Conservation (phyloP, 2,888 invertebrate genomes). For the Trissolcus brochymenae region DNA sequence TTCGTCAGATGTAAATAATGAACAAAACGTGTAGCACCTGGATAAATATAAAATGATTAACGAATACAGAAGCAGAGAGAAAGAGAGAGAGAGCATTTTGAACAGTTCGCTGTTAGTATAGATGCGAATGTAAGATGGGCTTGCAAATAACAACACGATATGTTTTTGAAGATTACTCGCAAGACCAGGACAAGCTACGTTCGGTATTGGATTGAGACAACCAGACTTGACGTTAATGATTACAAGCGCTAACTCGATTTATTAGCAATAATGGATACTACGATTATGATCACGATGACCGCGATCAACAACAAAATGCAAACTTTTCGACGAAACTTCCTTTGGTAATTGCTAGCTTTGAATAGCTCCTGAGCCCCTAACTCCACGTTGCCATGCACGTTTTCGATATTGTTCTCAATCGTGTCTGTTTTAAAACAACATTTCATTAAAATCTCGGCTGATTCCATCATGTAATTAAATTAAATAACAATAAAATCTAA, state of each 20-base stretch:
- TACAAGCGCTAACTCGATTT: conserved; percentile 73
- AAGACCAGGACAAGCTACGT: conserved; percentile 30
- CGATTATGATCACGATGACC: conserved; percentile 82
- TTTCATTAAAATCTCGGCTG: background rate
- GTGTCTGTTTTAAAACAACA: conserved; percentile 81
- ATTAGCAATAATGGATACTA: conserved; percentile 80
- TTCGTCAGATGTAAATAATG: conserved; percentile 10
- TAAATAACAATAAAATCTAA: too few relatives aligned
- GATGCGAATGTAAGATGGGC: conserved; percentile 19
- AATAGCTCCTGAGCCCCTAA: conserved; percentile 86
- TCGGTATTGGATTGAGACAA: conserved; percentile 68
- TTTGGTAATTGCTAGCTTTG: conserved; percentile 89
- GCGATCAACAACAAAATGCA: conserved; percentile 84
- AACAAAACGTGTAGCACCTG: conserved; percentile 22
- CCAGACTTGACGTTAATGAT: conserved; percentile 64
- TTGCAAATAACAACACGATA: conserved; percentile 46
- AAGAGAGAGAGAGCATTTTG: conserved; percentile 38
- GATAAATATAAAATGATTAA: conserved; percentile 27
- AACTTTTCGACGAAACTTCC: conserved; percentile 85
- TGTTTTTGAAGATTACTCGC: conserved; percentile 37
- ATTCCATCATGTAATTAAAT: too few relatives aligned
- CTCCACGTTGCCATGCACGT: conserved; percentile 85
- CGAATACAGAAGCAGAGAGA: conserved; percentile 8
- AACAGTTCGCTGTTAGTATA: conserved; percentile 26
- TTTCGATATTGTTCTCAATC: conserved; percentile 89